Percentiles rank a stretch among this genome's conserved stretches.
Conservation (phyloP, 2,113 vertebrate species). For the Sprattus sprattus region DNA sequence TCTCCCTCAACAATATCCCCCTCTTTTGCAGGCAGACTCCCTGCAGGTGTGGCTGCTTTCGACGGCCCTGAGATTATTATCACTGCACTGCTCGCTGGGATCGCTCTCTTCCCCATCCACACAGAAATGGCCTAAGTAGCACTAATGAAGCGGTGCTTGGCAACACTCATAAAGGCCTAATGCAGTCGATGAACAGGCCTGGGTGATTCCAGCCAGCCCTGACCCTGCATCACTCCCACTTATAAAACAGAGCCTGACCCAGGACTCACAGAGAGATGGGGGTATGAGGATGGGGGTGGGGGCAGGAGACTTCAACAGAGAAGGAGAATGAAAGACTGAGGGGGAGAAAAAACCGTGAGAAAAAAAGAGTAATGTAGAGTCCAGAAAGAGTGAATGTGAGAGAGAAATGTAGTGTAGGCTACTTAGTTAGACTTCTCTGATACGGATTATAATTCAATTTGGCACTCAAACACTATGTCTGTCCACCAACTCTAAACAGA, state of each 20-base stretch:
- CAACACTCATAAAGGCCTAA: conserved; percentile 13
- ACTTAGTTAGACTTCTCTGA: background rate
- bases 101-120: background rate
- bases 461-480: background rate
- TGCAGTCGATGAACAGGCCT: background rate
- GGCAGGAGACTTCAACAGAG: too few relatives aligned
- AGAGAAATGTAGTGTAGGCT: background rate
- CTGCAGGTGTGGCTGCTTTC: too few relatives aligned
- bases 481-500: background rate
- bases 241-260: background rate
- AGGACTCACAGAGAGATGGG: background rate
- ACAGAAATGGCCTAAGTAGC: background rate
- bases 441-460: background rate
- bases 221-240: conserved; percentile 30
- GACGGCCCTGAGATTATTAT: background rate
- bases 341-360: background rate
- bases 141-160: conserved; percentile 28
- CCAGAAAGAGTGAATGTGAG: background rate
- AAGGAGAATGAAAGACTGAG: background rate
- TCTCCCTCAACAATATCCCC: background rate
- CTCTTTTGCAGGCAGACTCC: background rate
- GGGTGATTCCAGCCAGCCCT: background rate
- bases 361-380: background rate
- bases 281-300: too few relatives aligned
- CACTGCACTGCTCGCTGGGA: too few relatives aligned